A percentile compares a stretch with the other conserved stretches of the same genome.
Evolutionary conservation across 2,888 invertebrate species (phyloP).

Genomic region (Dryadula phaetusa): DNA sequence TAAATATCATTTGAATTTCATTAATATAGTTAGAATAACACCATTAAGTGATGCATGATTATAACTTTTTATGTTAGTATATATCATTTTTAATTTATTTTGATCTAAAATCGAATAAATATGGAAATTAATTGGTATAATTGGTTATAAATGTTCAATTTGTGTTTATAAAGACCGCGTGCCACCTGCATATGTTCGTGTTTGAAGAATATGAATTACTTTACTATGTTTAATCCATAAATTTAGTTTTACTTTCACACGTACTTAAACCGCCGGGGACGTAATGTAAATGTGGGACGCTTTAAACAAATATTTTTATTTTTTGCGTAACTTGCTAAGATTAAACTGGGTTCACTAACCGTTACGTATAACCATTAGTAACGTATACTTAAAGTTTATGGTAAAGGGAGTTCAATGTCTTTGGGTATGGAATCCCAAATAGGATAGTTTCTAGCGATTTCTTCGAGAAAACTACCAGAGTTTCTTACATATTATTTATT

Average conservation of each 20-base stretch:
- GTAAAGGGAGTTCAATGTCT: neutral
- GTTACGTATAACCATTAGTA: neutral
- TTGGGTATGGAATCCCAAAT: neutral
- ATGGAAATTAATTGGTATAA: slow-evolving; percentile 9
- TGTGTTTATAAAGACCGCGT: slow-evolving; percentile 14
- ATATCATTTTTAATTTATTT: neutral
- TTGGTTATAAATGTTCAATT: slow-evolving; percentile 1
- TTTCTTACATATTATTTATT: neutral
- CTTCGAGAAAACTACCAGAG: neutral
- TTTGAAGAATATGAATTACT: slow-evolving; percentile 10
- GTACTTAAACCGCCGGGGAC: neutral
- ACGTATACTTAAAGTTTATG: neutral
- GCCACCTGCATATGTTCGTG: slow-evolving; percentile 11
- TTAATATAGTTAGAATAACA: too few relatives aligned
- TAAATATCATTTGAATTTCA: too few relatives aligned
- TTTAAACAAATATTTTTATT: neutral
- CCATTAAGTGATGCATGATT: too few relatives aligned
- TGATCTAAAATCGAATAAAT: neutral
- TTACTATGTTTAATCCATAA: slow-evolving; percentile 7
- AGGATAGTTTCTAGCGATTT: neutral
- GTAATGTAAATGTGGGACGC: neutral
- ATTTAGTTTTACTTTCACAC: slow-evolving; percentile 23
- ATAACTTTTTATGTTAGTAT: too few relatives aligned
- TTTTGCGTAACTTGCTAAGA: slow-evolving; percentile 2
- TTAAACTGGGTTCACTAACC: neutral